Evolutionary conservation across 2,797 vertebrate genomes (phyloP).

Genomic region (Anniella stebbinsi): DNA sequence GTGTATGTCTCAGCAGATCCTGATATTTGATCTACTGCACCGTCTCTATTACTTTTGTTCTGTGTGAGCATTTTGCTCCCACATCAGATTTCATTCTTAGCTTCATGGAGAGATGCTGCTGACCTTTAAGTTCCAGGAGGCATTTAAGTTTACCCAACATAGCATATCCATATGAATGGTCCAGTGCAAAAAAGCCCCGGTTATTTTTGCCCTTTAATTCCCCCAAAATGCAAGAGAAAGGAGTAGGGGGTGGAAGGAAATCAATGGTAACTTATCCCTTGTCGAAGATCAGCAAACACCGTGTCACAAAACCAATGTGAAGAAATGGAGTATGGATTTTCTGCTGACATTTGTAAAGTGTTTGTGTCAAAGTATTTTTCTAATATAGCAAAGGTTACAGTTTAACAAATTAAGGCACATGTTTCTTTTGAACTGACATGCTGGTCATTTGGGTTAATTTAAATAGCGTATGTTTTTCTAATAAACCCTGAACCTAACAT

Average conservation of each 20-base stretch:
- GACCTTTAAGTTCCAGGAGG: slow-evolving; percentile 68
- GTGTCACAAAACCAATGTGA: slow-evolving; percentile 84
- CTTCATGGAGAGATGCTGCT: slow-evolving; percentile 52
- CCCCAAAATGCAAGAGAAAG: slow-evolving; percentile 74
- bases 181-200: slow-evolving; percentile 24
- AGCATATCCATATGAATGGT: slow-evolving; percentile 67
- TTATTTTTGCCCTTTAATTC: slow-evolving; percentile 79
- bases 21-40: slow-evolving; percentile 6
- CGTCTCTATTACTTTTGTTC: slow-evolving; percentile 43
- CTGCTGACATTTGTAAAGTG: slow-evolving; percentile 85
- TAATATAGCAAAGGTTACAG: slow-evolving; percentile 82
- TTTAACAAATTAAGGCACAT: slow-evolving; percentile 82
- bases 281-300: slow-evolving; percentile 81
- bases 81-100: slow-evolving; percentile 43
- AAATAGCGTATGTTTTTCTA: slow-evolving; percentile 69
- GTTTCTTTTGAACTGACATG: slow-evolving; percentile 78
- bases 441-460: slow-evolving; percentile 77
- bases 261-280: slow-evolving; percentile 83
- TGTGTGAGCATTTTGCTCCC: background rate
- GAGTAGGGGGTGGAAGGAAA: slow-evolving; percentile 76
- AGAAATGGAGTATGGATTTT: slow-evolving; percentile 87
- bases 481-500: slow-evolving; percentile 69
- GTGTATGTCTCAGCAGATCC: background rate
- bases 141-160: slow-evolving; percentile 59
- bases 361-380: slow-evolving; percentile 84